A percentile compares a stretch with the other conserved stretches of the same genome.
phyloP scores from a whole-genome alignment of 2,113 vertebrate genomes.

The Pelecanus crispus region DNA sequence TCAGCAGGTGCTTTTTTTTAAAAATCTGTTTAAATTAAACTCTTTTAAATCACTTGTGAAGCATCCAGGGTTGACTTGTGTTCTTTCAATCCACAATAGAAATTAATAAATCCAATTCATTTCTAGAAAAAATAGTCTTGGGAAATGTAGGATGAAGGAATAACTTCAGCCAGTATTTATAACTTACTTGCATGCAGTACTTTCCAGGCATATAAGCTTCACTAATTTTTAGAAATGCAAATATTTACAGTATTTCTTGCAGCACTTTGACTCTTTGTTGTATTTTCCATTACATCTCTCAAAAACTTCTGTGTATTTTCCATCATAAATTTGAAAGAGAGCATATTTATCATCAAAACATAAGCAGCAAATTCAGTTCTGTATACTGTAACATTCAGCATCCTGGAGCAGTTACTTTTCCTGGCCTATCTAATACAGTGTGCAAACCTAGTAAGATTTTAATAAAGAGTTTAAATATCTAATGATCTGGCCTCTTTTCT shows the following conservation, averaged over 20 bases:
- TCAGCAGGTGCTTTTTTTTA: not conserved
- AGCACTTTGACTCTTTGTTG: constrained; percentile 5
- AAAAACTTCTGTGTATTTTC: constrained; percentile 15
- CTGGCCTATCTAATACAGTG: not conserved
- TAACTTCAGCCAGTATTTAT: not conserved
- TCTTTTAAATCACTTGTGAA: not conserved
- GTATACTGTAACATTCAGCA: not conserved
- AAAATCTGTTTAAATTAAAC: not conserved
- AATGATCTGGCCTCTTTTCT: not conserved
- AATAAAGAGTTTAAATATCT: not conserved
- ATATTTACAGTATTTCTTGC: constrained; percentile 51
- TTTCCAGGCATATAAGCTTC: not conserved
- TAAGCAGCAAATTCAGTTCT: not conserved
- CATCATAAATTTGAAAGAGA: constrained; percentile 4
- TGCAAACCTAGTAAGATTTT: not conserved
- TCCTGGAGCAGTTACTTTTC: not conserved
- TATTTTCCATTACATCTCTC: constrained; percentile 40
- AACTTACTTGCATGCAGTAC: not conserved
- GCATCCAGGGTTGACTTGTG: not conserved
- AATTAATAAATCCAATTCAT: not conserved
- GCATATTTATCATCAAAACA: constrained; percentile 6
- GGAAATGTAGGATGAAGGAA: not conserved
- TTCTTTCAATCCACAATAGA: not conserved
- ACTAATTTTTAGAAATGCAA: constrained; percentile 54
- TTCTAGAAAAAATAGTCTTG: not conserved